Conservation (phyloP, 2,888 invertebrate genomes). For the Apantesis nais region DNA sequence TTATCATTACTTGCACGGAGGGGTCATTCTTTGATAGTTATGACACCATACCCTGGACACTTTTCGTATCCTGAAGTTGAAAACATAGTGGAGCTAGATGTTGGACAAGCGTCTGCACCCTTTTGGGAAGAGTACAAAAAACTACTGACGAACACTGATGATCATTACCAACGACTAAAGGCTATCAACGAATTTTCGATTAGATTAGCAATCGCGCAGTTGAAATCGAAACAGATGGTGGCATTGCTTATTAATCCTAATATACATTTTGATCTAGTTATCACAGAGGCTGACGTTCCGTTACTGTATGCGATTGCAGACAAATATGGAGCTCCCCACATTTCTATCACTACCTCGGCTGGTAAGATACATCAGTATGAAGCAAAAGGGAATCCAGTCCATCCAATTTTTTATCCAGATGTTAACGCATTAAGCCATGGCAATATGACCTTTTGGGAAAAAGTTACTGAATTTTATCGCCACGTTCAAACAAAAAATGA, state of each 20-base stretch:
- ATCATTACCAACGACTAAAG: slow-evolving; percentile 64
- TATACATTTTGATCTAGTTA: slow-evolving; percentile 83
- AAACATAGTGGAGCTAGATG: slow-evolving; percentile 71
- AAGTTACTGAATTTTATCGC: slow-evolving; percentile 65
- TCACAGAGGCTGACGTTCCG: slow-evolving; percentile 84
- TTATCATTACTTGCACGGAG: slow-evolving; percentile 65
- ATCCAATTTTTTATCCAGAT: slow-evolving; percentile 82
- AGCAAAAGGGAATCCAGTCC: slow-evolving; percentile 81
- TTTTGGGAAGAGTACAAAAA: slow-evolving; percentile 73
- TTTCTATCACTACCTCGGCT: slow-evolving; percentile 81
- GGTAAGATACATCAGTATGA: slow-evolving; percentile 79
- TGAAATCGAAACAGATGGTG: slow-evolving; percentile 74
- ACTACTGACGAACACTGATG: slow-evolving; percentile 70
- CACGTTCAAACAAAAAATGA: slow-evolving; percentile 67
- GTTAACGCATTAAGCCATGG: slow-evolving; percentile 73
- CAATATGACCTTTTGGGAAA: slow-evolving; percentile 74
- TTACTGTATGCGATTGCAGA: slow-evolving; percentile 80
- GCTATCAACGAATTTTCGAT: slow-evolving; percentile 66
- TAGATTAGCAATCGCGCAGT: slow-evolving; percentile 71
- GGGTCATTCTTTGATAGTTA: slow-evolving; percentile 72
- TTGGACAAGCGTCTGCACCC: slow-evolving; percentile 67
- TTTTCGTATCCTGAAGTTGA: slow-evolving; percentile 69
- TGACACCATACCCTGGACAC: slow-evolving; percentile 79
- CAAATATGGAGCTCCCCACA: slow-evolving; percentile 82
- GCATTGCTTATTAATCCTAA: slow-evolving; percentile 72